Base-by-base conservation (phyloP, 1,140 invertebrate genomes). In the Tetragnatha versicolor region DNA sequence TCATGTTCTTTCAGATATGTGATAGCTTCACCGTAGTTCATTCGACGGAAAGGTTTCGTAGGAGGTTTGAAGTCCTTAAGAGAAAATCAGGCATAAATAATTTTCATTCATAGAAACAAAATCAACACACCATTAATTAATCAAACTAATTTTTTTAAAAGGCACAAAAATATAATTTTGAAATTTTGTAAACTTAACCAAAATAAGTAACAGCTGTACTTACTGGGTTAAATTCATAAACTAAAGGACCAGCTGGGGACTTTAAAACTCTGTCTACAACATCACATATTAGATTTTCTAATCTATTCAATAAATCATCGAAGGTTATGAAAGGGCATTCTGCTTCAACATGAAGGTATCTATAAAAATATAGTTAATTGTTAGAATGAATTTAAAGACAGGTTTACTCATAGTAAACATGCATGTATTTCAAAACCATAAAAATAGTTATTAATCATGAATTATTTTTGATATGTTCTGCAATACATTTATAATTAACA, bases 291-390 rank as follows among this genome's bases (percentile, higher is more conserved):
- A 99, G 86, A 88, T 98, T 94, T 88, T 99, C 98, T 22, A 99
- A 87, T 58, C 93, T 88, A 83, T 96, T 88, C 70, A 99, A 87
- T 3, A 99, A 84, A 72, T 98, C 94, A 17, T 98, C 92, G 84
- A 98, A 99, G 0, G 90, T 90, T 58, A 99, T 94, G 83, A 99
- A 99, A 0, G 96, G 91, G 85, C 94, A 97, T 87, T 99, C 98
- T 0, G 92, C 98, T 88, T 99, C 98, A 25, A 99, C 89, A 85
- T 99, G 98, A 27, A 94, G 94, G 85, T 98, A 99, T 83, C 93
- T 94, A 85, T 33, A 83, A 85, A 81, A 78, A 53, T 29, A 42
- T 17, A 1, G 17, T 42, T 42, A 42, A 42, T 42, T 17, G 5
- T 29, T 0, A 27, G 51, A 0, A 0, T 7, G 4, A 0, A 47